Evolutionary conservation across 2,113 vertebrate genomes (phyloP), one percentile per base, ranked within the genome.

Genomic region (Gambusia affinis): DNA sequence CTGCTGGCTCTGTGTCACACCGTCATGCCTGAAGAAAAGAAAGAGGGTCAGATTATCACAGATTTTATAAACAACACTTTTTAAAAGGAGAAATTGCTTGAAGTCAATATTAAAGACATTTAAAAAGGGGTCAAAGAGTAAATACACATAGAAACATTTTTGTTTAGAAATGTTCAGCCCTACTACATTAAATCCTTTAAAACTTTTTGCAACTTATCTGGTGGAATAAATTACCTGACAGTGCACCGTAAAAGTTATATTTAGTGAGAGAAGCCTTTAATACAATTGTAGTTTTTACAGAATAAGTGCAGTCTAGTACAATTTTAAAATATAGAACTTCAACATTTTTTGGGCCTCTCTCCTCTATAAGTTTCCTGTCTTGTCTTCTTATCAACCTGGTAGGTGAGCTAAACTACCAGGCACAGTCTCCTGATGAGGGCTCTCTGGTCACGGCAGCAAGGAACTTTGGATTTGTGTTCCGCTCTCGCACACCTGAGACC

Each of bases 341-440:
- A 12, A 15, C 3, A 10, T 51, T 51, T 11, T n/a, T 57, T 57
- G 1, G 2, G 7, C 51, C 22, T 24, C 22, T 57, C 24, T 57
- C 6, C 19, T 57, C 22, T 24, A 22, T 24, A 22, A 24, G 4
- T 15, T 15, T 24, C 51, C 24, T 24, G n/a, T 65, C 8, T 30
- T 35, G 17, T 35, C 8, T 3, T 69, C 31, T 37, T 15, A 12
- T n/a, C 69, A 4, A 70, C 31, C 33, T 60, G 37, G 0, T 88
- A 99, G 98, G 96, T 42, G 81, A 95, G 39, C 91, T 99, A 2
- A 75, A 91, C 39, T 99, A 99, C 82, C 97, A 99, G 92, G 98
- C 97, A n/a, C 98, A 99, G 86, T 99, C 98, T 65, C 98, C 98
- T 24, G 98, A 99, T 8, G 98, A 99, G 82, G 97, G 97, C 1